Conservation (phyloP, 1,140 invertebrate genomes). For the Grapholita molesta region DNA sequence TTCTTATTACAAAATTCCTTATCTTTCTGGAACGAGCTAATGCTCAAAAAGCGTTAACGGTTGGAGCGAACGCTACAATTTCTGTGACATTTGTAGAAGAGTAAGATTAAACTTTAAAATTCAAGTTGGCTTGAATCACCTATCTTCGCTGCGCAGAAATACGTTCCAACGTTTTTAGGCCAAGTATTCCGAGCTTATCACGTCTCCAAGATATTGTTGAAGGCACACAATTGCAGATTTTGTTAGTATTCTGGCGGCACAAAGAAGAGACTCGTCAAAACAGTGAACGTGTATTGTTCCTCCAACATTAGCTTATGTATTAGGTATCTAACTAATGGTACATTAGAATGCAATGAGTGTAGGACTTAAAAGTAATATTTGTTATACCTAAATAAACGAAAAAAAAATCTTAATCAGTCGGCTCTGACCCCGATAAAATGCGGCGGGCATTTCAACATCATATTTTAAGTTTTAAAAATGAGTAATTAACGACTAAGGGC, state of each 20-base stretch:
- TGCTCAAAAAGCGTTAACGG: conserved; percentile 12
- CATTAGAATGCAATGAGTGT: too few relatives aligned
- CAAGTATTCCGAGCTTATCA: conserved; percentile 5
- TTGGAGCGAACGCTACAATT: conserved; percentile 8
- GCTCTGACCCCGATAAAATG: too few relatives aligned
- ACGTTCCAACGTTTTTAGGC: conserved; percentile 19
- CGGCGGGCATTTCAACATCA: too few relatives aligned
- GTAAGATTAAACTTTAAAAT: conserved; percentile 10
- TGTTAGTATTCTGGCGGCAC: not conserved
- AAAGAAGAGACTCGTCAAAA: conserved; percentile 22
- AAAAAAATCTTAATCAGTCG: too few relatives aligned
- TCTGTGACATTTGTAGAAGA: not conserved
- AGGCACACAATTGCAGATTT: conserved; percentile 17
- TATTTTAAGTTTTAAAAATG: too few relatives aligned
- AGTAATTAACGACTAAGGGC: too few relatives aligned
- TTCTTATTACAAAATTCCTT: conserved; percentile 11
- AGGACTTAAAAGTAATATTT: too few relatives aligned
- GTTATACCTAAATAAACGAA: too few relatives aligned
- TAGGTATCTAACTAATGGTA: not conserved
- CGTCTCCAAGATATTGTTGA: conserved; percentile 1
- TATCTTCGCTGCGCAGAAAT: not conserved
- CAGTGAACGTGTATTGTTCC: conserved; percentile 15
- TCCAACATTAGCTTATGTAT: not conserved
- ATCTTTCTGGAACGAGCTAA: not conserved
- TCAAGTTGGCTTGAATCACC: not conserved